Conservation (phyloP, 2,888 invertebrate genomes). For the Corythucha ciliata region DNA sequence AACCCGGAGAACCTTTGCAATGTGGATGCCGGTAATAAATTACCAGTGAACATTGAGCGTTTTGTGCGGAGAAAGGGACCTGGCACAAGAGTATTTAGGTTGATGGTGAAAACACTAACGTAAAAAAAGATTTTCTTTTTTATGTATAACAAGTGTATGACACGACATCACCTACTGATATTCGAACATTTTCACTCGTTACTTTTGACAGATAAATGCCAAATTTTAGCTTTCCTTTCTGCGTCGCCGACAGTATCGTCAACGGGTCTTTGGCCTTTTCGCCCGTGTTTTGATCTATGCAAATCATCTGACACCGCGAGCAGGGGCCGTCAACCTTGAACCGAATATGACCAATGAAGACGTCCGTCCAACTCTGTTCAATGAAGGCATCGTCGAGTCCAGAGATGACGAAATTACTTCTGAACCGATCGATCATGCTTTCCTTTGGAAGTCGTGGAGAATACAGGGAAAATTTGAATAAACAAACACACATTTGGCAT, state of each 20-base stretch:
- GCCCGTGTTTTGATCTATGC: constrained; percentile 80
- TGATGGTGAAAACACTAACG: no score
- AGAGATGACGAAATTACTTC: constrained; percentile 80
- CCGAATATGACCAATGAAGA: constrained; percentile 55
- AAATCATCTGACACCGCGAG: constrained; percentile 90
- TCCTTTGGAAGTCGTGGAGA: constrained; percentile 39
- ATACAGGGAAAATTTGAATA: background rate
- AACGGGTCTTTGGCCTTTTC: constrained; percentile 69
- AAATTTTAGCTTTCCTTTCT: constrained; percentile 66
- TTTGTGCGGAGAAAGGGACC: no score
- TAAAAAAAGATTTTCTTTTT: no score
- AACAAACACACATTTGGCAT: background rate
- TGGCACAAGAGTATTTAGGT: no score
- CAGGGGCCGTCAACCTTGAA: constrained; percentile 72
- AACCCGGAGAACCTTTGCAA: no score
- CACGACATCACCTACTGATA: constrained; percentile 20
- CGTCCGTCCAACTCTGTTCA: constrained; percentile 60
- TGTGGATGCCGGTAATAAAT: no score
- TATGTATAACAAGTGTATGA: no score
- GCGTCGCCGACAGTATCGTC: constrained; percentile 60
- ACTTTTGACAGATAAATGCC: constrained; percentile 58
- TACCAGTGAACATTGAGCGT: no score
- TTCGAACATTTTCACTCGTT: constrained; percentile 3
- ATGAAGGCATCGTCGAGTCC: constrained; percentile 58
- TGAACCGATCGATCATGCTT: constrained; percentile 65